These are phyloP conservation scores for Perca schrenkii DNA, from an alignment of 2,113 vertebrate genomes.

Conservation along the genomic window DNA sequence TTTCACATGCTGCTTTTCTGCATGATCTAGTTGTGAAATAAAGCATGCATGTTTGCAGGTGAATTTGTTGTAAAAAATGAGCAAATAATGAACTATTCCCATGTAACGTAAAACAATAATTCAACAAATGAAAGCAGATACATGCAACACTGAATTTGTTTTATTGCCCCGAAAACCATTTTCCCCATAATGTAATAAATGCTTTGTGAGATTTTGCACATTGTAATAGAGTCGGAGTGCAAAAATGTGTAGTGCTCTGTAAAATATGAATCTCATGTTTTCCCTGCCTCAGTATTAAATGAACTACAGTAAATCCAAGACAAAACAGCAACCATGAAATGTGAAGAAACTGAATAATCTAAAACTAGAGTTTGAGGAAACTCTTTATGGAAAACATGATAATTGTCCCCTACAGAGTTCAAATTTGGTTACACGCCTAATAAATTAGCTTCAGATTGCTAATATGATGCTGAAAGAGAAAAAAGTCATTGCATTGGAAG, in stretches of 20 bases:
- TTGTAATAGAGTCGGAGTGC: constrained; percentile 11
- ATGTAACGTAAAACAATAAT: constrained; percentile 20
- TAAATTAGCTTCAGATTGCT: constrained; percentile 14
- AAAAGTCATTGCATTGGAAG: not conserved
- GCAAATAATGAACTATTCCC: constrained; percentile 14
- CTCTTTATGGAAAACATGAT: constrained; percentile 7
- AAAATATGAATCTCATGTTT: constrained; percentile 31
- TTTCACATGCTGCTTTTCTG: constrained; percentile 4
- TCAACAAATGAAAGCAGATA: constrained; percentile 19
- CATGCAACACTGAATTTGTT: constrained; percentile 36
- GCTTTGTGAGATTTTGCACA: constrained; percentile 33
- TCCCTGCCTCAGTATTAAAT: constrained; percentile 39
- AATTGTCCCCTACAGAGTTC: constrained; percentile 7
- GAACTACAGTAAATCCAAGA: constrained; percentile 14
- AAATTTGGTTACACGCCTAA: constrained; percentile 26
- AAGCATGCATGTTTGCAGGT: not conserved
- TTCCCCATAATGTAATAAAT: constrained; percentile 43
- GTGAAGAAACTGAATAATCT: constrained; percentile 21
- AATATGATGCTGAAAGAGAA: constrained; percentile 2
- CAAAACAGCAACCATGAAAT: constrained; percentile 32
- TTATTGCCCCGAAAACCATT: constrained; percentile 35
- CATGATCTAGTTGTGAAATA: constrained; percentile 7
- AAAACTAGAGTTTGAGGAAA: constrained; percentile 14
- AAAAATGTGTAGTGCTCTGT: constrained; percentile 11
- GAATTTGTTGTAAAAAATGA: constrained; percentile 4